A percentile compares a stretch with the other conserved stretches of the same genome.
Conservation (phyloP, 2,113 vertebrate species). For the Pyxicephalus adspersus region DNA sequence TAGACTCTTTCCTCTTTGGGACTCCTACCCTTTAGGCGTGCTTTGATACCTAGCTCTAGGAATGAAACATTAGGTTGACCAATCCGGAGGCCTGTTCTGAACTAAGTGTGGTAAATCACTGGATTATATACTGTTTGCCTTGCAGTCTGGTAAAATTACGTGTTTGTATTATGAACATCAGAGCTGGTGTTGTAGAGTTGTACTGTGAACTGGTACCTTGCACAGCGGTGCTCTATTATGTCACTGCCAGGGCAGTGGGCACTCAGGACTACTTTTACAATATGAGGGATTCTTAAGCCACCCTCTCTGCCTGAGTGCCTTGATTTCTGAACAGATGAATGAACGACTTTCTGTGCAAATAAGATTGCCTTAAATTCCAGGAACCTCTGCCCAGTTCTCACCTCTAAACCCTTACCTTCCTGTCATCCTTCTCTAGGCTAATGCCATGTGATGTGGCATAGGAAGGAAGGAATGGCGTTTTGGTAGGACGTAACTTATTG, state of each 20-base stretch:
- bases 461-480: not conserved
- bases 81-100: not conserved
- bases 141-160: constrained; percentile 1
- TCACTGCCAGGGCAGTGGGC: constrained; percentile 40
- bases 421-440: constrained; percentile 11
- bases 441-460: not conserved
- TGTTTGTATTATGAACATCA: constrained; percentile 12
- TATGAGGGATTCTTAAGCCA: not conserved
- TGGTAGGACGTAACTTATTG: not conserved
- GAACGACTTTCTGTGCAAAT: constrained; percentile 27
- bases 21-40: not conserved
- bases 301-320: constrained; percentile 37
- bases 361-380: constrained; percentile 50
- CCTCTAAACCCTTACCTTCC: constrained; percentile 59
- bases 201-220: constrained; percentile 17
- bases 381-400: constrained; percentile 57
- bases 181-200: not conserved
- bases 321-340: not conserved
- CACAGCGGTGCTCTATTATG: constrained; percentile 8
- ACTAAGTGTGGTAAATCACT: not conserved
- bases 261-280: constrained; percentile 39
- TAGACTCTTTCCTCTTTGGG: not conserved
- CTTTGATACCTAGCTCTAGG: not conserved
- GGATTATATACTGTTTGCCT: not conserved
- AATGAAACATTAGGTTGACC: not conserved